Evolutionary conservation across 2,888 invertebrate genomes (phyloP).

Genomic region (Dermolepida albohirtum): DNA sequence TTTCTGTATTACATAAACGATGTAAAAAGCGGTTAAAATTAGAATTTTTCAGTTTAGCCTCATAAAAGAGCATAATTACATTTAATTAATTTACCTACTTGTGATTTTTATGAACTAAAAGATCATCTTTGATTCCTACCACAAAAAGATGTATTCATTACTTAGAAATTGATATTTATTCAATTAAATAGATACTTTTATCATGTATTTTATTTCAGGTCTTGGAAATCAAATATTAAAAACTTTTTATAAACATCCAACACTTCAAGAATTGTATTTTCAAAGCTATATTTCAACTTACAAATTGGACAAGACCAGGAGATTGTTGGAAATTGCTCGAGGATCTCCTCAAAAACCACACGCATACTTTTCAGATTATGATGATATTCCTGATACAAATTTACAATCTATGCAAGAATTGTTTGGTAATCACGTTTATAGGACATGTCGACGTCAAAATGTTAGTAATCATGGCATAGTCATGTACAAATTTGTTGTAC

Average conservation of each 20-base stretch:
- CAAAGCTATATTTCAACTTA: conserved; percentile 53
- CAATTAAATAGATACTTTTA: not conserved
- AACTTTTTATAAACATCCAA: conserved; percentile 52
- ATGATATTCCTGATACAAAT: conserved; percentile 45
- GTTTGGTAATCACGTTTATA: conserved; percentile 40
- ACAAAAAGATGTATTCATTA: too few species aligned
- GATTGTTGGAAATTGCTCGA: conserved; percentile 44
- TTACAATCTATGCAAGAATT: conserved; percentile 31
- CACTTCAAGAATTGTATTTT: conserved; percentile 58
- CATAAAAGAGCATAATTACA: too few species aligned
- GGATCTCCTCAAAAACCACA: conserved; percentile 36
- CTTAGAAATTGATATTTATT: not conserved
- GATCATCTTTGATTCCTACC: too few species aligned
- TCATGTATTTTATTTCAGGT: conserved; percentile 50
- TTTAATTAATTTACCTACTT: too few species aligned
- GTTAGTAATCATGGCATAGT: conserved; percentile 41
- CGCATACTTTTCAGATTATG: conserved; percentile 47
- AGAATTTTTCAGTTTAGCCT: too few species aligned
- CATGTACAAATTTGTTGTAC: conserved; percentile 25
- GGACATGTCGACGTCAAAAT: conserved; percentile 43
- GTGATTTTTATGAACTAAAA: too few species aligned
- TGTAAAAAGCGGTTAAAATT: too few species aligned
- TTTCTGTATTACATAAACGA: too few species aligned
- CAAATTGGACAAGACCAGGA: conserved; percentile 42
- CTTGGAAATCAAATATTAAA: conserved; percentile 57